A percentile compares a stretch with the other conserved stretches of the same genome.
phyloP scores from a whole-genome alignment of 2,113 vertebrate genomes.

The Chaetops frenatus region DNA sequence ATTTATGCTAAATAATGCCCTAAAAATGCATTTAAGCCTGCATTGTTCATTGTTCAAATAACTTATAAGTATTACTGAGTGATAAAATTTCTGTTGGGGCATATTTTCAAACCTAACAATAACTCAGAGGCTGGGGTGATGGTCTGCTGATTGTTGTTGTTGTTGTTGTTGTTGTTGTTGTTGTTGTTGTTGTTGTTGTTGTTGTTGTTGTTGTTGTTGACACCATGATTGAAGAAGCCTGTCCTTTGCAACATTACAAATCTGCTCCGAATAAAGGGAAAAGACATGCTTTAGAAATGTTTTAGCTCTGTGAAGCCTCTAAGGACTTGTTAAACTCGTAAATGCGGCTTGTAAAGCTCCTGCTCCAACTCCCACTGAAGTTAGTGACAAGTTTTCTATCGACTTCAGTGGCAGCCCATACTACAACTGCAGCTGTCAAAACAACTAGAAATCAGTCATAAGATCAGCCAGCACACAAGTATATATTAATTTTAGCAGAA shows the following conservation, averaged over 20 bases:
- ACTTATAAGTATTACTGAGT: neutral
- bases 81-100: neutral
- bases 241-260: conserved; percentile 36
- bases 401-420: neutral
- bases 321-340: conserved; percentile 32
- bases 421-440: conserved; percentile 57
- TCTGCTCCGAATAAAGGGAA: conserved; percentile 33
- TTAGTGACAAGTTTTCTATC: neutral
- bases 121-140: neutral
- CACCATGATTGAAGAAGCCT: conserved; percentile 18
- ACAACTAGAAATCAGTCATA: conserved; percentile 46
- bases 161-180: neutral
- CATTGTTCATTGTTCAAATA: neutral
- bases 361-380: neutral
- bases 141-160: neutral
- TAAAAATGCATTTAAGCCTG: conserved; percentile 13
- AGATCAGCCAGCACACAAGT: neutral
- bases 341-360: neutral
- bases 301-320: conserved; percentile 45
- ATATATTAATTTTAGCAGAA: neutral
- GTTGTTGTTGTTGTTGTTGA: neutral
- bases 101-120: neutral
- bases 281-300: conserved; percentile 38
- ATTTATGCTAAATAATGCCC: neutral
- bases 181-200: neutral